Conservation (phyloP, 2,113 vertebrate genomes). For the Nerophis ophidion region DNA sequence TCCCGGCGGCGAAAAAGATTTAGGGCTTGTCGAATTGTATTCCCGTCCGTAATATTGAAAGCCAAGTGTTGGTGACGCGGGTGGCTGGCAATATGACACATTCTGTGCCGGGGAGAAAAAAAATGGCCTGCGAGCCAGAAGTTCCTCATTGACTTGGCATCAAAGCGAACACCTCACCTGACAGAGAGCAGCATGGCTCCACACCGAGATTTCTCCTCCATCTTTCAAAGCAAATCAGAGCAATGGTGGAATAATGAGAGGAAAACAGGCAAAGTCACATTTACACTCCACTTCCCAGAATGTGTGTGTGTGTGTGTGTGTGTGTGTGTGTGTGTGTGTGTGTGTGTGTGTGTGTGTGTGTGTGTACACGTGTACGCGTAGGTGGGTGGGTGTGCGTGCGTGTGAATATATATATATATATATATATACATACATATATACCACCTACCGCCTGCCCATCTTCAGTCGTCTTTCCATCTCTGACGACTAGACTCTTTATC, state of each 20-base stretch:
- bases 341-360: no score
- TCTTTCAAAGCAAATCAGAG: conserved; percentile 35
- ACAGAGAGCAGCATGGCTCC: conserved; percentile 24
- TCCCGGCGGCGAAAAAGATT: background rate
- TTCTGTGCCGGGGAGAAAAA: conserved; percentile 5
- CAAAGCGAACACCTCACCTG: conserved; percentile 47
- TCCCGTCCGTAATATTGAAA: background rate
- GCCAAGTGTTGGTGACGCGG: conserved; percentile 7
- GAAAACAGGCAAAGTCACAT: conserved; percentile 29
- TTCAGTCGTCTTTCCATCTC: no score
- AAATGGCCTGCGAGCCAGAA: conserved; percentile 35
- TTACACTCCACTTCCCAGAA: conserved; percentile 12
- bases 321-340: no score
- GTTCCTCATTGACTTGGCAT: conserved; percentile 32
- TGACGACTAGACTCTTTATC: no score
- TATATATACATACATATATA: no score
- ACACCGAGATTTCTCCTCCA: conserved; percentile 27
- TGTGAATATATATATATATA: no score
- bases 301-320: no score
- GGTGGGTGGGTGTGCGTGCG: no score
- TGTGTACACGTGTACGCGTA: no score
- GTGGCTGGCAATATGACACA: conserved; percentile 12
- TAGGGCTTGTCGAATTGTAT: background rate
- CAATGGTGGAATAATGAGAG: conserved; percentile 19
- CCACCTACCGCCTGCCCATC: no score